Evolutionary conservation across 2,113 vertebrate species (phyloP).

Genomic region (Dendropsophus ebraccatus): DNA sequence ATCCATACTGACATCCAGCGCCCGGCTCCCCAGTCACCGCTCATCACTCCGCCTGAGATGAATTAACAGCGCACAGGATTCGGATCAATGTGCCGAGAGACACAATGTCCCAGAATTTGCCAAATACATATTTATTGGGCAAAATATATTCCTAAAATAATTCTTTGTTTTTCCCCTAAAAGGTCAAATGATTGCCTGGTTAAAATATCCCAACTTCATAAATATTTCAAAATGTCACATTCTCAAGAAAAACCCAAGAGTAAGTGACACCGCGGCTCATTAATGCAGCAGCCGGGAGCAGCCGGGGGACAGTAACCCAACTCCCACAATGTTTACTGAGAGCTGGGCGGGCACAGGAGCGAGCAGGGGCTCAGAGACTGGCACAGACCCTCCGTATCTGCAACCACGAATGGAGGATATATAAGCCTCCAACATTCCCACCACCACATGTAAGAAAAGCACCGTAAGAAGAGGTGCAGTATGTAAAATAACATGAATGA

Average conservation of each 20-base stretch:
- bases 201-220: constrained; percentile 58
- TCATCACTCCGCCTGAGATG: not conserved
- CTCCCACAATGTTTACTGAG: not conserved
- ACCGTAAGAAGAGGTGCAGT: not conserved
- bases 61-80: constrained; percentile 27
- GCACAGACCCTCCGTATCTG: not conserved
- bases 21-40: not conserved
- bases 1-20: not conserved
- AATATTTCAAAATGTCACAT: constrained; percentile 59
- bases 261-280: constrained; percentile 40
- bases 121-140: constrained; percentile 58
- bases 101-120: constrained; percentile 49
- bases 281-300: constrained; percentile 22
- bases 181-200: constrained; percentile 52
- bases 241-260: constrained; percentile 30
- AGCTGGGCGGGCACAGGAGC: not conserved
- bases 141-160: constrained; percentile 56
- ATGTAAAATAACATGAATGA: not conserved
- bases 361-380: not conserved
- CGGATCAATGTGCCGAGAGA: constrained; percentile 46
- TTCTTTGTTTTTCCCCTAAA: constrained; percentile 51
- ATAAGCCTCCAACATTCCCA: not conserved
- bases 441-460: too few species aligned
- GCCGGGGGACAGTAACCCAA: not conserved
- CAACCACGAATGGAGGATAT: not conserved